Evolutionary conservation across 2,797 vertebrate genomes (phyloP).

Genomic region (Caiman crocodilus): DNA sequence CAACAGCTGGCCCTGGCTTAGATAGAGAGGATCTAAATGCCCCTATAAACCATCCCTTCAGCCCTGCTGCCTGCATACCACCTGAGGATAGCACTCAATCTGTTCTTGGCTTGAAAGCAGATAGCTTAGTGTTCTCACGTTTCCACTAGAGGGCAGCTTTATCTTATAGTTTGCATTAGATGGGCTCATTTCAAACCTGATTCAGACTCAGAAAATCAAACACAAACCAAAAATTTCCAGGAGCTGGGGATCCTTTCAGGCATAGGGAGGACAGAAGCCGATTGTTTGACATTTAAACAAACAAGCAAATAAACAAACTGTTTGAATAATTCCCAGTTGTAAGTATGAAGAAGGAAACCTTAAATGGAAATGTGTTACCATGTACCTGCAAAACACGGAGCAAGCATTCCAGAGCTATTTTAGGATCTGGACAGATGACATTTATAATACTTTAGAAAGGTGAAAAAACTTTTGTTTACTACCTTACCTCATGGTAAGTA

Average conservation of each 20-base stretch:
- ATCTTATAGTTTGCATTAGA: background rate
- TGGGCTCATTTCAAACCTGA: no score
- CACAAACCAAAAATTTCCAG: background rate
- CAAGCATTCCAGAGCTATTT: no score
- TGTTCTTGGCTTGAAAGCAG: accelerated
- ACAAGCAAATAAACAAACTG: background rate
- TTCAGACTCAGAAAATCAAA: background rate
- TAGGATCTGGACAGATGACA: background rate
- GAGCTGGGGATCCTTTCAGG: background rate
- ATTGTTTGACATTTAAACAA: background rate
- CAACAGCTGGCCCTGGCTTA: no score
- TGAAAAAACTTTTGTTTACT: no score
- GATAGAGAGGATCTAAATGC: background rate
- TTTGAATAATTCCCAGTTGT: background rate
- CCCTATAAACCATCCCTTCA: background rate
- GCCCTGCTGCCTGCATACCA: background rate
- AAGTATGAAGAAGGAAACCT: background rate
- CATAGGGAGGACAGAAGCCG: background rate
- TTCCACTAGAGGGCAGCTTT: slow-evolving; percentile 62
- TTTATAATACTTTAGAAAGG: background rate
- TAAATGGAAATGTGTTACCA: background rate
- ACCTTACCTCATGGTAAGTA: no score
- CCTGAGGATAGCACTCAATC: background rate
- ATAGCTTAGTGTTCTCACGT: background rate
- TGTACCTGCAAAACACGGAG: background rate